Evolutionary conservation across 1,140 invertebrate species (phyloP).

Genomic region (Mya arenaria): DNA sequence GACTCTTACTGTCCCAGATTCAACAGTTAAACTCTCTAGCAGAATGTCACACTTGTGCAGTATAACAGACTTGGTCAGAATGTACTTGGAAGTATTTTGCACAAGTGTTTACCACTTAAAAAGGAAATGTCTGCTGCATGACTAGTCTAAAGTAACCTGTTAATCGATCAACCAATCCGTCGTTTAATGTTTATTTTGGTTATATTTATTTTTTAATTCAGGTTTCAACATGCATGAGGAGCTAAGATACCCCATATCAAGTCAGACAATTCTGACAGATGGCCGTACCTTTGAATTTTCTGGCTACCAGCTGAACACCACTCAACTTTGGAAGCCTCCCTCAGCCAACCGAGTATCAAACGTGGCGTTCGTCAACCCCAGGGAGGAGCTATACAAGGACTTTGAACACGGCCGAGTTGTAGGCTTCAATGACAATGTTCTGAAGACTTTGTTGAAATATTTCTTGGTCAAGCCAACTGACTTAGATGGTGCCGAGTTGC

Average conservation of each 20-base stretch:
- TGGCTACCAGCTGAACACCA: conserved; percentile 94
- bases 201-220: conserved; percentile 80
- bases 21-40: too few relatives aligned
- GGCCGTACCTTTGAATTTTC: conserved; percentile 92
- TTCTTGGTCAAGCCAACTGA: conserved; percentile 87
- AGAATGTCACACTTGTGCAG: too few relatives aligned
- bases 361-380: conserved; percentile 89
- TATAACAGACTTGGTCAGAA: too few relatives aligned
- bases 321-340: conserved; percentile 84
- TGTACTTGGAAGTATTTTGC: too few relatives aligned
- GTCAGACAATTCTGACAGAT: conserved; percentile 92
- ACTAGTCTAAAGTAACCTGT: too few relatives aligned
- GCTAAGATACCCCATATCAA: conserved; percentile 92
- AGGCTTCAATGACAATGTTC: conserved; percentile 89
- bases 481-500: conserved; percentile 85
- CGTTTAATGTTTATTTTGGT: too few relatives aligned
- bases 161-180: too few relatives aligned
- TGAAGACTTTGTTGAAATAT: conserved; percentile 88
- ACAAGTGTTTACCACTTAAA: too few relatives aligned
- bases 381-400: conserved; percentile 88
- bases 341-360: conserved; percentile 88
- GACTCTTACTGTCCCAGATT: too few relatives aligned
- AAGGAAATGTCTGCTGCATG: too few relatives aligned
- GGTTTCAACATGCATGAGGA: conserved; percentile 94
- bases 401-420: conserved; percentile 88